Base-by-base conservation (phyloP, 2,888 invertebrate genomes). In the Andricus curvator region DNA sequence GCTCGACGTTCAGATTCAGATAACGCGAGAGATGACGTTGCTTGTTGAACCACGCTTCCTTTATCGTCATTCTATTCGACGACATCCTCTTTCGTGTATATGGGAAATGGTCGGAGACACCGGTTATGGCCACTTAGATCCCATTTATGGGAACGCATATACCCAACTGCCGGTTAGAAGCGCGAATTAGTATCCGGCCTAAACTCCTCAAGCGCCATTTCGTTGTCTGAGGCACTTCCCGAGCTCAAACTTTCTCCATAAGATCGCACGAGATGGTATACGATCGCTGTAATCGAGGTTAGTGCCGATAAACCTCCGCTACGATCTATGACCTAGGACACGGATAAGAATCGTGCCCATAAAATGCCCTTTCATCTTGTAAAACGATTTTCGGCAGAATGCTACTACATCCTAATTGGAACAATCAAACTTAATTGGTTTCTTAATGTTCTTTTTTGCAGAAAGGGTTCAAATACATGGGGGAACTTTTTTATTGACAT, bases 171-270 rank as follows among this genome's bases (percentile, higher is more conserved):
- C 70, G 29, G 51, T 51, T 70, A 70, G 70, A 70, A 70, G 70
- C 70, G 70, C 70, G 70, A 70, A 70, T 70, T 70, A 70, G 74
- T 74, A 56, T 74, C 74, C 56, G n/a, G 56, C 74, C 74, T 74
- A 74, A 74, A 74, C 56, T 74, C 74, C 56, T 74, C 74, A 74
- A 74, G 74, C 74, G 56, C 56, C 56, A 74, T 74, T 74, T 74
- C 74, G 37, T 56, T 74, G 51, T 74, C 74, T 74, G 74, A 22
- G 56, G 74, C 56, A 74, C 74, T 74, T 74, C 56, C 74, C 56
- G 37, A 56, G 74, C 74, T 74, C 60, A 74, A 74, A 74, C 51
- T 74, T 74, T 74, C 74, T 56, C 56, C 56, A 74, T 74, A 56
- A 74, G 74, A 74, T 56, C 56, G n/a, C 56, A 56, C 56, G 74